Percentiles rank a stretch among this genome's conserved stretches.
Evolutionary conservation across 92 coral and sea anemone species (phyloP).

Genomic region (Blastomussa wellsi): DNA sequence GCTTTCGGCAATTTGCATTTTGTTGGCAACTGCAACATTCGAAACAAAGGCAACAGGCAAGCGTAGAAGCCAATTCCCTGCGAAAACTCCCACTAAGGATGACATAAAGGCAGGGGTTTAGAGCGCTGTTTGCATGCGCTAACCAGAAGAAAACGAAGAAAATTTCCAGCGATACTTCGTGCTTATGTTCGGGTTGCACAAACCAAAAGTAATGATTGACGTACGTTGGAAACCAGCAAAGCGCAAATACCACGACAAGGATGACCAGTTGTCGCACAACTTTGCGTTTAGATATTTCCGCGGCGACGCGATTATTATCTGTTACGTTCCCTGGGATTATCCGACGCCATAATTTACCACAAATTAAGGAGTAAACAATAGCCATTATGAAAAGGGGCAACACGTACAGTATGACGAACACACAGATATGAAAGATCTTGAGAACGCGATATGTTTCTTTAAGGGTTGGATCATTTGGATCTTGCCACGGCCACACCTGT

Average conservation of each 20-base stretch:
- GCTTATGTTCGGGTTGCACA: background rate
- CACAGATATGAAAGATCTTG: constrained; percentile 31
- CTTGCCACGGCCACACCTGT: constrained; percentile 12
- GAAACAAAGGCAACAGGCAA: constrained; percentile 18
- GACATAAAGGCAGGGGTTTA: constrained; percentile 55
- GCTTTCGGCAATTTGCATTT: background rate
- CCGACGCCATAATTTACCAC: constrained; percentile 54
- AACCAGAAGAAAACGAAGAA: constrained; percentile 34
- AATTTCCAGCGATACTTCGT: background rate
- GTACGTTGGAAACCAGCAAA: constrained; percentile 63
- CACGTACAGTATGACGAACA: constrained; percentile 44
- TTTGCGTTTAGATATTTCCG: constrained; percentile 36
- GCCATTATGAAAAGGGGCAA: constrained; percentile 22
- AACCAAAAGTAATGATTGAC: constrained; percentile 50
- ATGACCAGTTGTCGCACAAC: constrained; percentile 39
- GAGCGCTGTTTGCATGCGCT: constrained; percentile 59
- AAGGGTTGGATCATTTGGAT: background rate
- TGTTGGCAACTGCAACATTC: background rate
- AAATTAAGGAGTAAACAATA: constrained; percentile 27
- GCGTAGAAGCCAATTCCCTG: background rate
- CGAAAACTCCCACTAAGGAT: constrained; percentile 35
- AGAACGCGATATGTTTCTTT: constrained; percentile 1
- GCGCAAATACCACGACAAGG: constrained; percentile 42
- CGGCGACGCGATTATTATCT: constrained; percentile 32
- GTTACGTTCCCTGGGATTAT: constrained; percentile 59